These are phyloP conservation scores for Drosophila carrolli DNA, from an alignment of 1,140 invertebrate species.

Conservation along the genomic window DNA sequence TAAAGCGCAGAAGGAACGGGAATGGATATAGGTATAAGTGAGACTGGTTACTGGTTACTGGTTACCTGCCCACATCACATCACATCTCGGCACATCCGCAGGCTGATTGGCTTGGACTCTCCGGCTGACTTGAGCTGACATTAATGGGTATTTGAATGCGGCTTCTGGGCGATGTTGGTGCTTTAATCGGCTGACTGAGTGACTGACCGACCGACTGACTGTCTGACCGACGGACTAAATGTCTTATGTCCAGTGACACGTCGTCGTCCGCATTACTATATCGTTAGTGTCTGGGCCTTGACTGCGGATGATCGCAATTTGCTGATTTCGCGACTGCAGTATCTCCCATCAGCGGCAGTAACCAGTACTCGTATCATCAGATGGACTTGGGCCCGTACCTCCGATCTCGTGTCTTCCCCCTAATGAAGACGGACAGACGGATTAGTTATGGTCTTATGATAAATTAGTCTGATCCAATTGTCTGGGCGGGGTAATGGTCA, in stretches of 20 bases:
- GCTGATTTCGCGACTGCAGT: conserved; percentile 39
- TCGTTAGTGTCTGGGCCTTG: conserved; percentile 54
- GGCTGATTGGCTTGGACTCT: conserved; percentile 25
- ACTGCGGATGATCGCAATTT: conserved; percentile 44
- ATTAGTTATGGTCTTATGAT: conserved; percentile 60
- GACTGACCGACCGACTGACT: conserved; percentile 29
- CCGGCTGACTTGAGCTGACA: conserved; percentile 68
- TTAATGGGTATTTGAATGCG: conserved; percentile 78
- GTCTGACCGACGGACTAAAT: conserved; percentile 12
- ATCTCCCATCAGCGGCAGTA: conserved; percentile 2
- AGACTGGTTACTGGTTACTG: conserved; percentile 4
- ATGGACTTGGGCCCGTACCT: neutral
- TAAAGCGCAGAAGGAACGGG: conserved; percentile 67
- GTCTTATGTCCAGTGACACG: conserved; percentile 55
- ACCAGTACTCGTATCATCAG: conserved; percentile 1
- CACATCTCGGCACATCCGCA: conserved; percentile 22
- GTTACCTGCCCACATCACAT: conserved; percentile 35
- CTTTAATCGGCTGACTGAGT: conserved; percentile 59
- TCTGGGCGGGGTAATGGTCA: conserved; percentile 7
- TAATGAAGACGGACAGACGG: conserved; percentile 58
- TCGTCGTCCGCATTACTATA: conserved; percentile 48
- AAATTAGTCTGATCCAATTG: conserved; percentile 54
- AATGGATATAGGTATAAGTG: conserved; percentile 19
- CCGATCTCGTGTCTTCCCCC: conserved; percentile 1
- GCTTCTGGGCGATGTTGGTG: conserved; percentile 56